Conservation (phyloP, 2,888 invertebrate species). For the Alviniconcha strummeri region DNA sequence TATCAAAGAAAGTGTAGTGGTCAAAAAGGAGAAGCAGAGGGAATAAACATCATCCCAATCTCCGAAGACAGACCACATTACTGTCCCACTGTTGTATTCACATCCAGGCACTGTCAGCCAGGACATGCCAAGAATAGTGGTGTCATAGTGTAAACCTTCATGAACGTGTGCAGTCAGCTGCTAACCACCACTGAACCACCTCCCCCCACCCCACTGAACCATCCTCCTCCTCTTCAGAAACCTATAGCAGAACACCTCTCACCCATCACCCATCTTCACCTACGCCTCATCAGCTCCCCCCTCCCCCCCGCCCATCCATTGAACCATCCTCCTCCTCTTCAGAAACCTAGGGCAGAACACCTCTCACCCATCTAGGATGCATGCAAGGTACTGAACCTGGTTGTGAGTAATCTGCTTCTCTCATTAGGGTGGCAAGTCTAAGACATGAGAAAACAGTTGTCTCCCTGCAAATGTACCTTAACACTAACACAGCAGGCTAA, state of each 20-base stretch:
- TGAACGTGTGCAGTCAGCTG: neutral
- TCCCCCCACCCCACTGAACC: neutral
- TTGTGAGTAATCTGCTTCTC: no score
- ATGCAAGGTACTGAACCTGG: no score
- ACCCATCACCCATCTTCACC: no score
- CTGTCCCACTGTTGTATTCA: slow-evolving; percentile 9
- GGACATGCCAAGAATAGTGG: slow-evolving; percentile 11
- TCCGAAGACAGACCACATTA: slow-evolving; percentile 20
- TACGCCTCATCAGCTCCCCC: neutral
- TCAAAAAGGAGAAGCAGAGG: slow-evolving; percentile 17
- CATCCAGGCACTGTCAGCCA: neutral
- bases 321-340: neutral
- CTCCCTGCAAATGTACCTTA: no score
- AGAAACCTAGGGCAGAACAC: neutral
- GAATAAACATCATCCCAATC: slow-evolving; percentile 22
- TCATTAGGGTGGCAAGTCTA: no score
- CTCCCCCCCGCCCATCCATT: neutral
- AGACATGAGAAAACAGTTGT: no score
- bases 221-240: neutral
- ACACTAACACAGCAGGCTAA: no score
- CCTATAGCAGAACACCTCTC: neutral
- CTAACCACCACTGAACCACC: neutral
- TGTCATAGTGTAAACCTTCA: neutral
- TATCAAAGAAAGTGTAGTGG: neutral
- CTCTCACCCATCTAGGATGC: no score